Evolutionary conservation across 2,113 vertebrate genomes (phyloP).

Genomic region (Clinocottus analis): DNA sequence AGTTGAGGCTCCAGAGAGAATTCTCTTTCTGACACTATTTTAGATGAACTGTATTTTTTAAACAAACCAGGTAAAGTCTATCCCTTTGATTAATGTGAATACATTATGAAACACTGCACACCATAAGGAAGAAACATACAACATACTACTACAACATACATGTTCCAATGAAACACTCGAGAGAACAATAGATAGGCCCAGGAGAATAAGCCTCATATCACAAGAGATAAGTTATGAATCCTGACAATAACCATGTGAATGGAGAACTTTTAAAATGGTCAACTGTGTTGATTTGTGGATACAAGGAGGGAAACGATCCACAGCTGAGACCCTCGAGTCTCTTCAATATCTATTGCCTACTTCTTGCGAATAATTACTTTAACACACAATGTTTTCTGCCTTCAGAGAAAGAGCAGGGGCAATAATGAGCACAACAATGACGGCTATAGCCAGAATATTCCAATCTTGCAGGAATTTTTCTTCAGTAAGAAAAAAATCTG

Average conservation of each 20-base stretch:
- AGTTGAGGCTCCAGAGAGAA: neutral
- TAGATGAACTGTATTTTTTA: neutral
- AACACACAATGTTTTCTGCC: neutral
- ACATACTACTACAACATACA: neutral
- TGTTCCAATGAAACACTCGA: neutral
- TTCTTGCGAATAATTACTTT: neutral
- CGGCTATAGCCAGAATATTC: neutral
- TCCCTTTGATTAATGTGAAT: neutral
- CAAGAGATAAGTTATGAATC: neutral
- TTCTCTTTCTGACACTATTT: neutral
- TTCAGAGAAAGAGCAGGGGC: neutral
- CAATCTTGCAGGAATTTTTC: neutral
- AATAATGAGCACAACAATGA: neutral
- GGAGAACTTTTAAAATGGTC: neutral
- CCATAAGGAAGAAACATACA: neutral
- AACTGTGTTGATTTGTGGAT: neutral
- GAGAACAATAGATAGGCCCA: neutral
- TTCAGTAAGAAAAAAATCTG: neutral
- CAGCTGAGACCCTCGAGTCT: neutral
- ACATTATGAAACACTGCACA: neutral
- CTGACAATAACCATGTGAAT: neutral
- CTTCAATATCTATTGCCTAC: neutral
- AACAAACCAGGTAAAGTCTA: neutral
- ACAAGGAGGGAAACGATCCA: neutral
- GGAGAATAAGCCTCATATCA: neutral